Evolutionary conservation across 2,888 invertebrate genomes (phyloP).

Genomic region (Prosopocoilus inquinatus): DNA sequence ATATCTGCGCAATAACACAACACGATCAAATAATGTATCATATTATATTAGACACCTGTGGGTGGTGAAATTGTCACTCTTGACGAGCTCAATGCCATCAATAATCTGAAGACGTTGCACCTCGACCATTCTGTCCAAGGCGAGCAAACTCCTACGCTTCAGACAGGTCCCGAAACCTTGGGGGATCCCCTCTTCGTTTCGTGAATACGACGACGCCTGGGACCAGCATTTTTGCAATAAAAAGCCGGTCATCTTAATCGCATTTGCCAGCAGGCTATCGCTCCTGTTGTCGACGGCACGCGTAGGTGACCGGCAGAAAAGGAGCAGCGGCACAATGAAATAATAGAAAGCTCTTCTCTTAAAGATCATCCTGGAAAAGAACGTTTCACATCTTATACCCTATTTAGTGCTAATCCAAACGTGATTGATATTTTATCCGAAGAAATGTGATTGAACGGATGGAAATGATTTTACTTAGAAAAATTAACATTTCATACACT

Average conservation of each 20-base stretch:
- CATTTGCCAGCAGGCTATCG: slow-evolving; percentile 2
- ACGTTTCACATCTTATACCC: no score
- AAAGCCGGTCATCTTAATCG: slow-evolving; percentile 4
- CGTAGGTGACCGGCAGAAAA: not conserved
- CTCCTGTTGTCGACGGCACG: not conserved
- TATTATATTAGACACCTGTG: slow-evolving; percentile 11
- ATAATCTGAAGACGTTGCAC: slow-evolving; percentile 63
- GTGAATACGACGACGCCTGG: not conserved
- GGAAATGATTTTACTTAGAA: no score
- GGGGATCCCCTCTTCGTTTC: not conserved
- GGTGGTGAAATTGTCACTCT: slow-evolving; percentile 53
- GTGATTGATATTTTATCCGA: no score
- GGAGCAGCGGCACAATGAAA: not conserved
- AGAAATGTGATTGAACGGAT: no score
- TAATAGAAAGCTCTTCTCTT: not conserved
- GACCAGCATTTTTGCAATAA: slow-evolving; percentile 12
- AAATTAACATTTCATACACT: no score
- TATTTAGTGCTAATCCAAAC: no score
- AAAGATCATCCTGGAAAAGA: not conserved
- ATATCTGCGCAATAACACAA: no score
- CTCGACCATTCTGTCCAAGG: slow-evolving; percentile 60
- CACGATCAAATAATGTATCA: no score
- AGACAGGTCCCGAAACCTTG: slow-evolving; percentile 48
- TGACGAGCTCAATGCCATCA: slow-evolving; percentile 63
- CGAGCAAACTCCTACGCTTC: slow-evolving; percentile 56